Evolutionary conservation across 2,888 invertebrate genomes (phyloP).

Genomic region (Anagyrus pseudococci): DNA sequence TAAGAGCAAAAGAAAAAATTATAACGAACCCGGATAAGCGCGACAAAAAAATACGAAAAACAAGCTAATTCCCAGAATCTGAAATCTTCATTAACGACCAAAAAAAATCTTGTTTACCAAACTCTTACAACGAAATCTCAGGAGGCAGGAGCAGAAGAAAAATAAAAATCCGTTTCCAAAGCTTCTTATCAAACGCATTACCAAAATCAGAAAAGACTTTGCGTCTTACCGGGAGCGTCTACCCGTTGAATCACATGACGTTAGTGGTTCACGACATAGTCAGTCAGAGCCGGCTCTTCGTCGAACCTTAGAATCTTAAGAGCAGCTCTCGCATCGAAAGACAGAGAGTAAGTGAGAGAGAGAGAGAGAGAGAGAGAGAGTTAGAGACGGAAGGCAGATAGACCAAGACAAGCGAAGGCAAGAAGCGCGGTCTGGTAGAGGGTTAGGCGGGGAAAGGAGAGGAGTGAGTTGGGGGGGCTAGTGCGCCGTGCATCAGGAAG

Average conservation of each 20-base stretch:
- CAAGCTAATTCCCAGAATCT: too few species aligned
- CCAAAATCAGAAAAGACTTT: background rate
- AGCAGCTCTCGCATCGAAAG: background rate
- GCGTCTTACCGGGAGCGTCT: background rate
- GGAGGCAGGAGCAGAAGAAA: too few species aligned
- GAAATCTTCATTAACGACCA: too few species aligned
- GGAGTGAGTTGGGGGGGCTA: background rate
- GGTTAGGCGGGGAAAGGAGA: background rate
- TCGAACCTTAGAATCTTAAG: background rate
- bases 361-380: background rate
- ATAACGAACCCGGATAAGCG: too few species aligned
- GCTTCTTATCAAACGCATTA: background rate
- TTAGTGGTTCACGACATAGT: background rate
- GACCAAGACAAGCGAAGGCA: too few species aligned
- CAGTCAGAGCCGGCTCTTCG: background rate
- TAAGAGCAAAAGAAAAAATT: too few species aligned
- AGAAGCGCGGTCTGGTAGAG: background rate
- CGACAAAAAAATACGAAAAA: too few species aligned
- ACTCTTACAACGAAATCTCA: too few species aligned
- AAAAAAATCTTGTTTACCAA: too few species aligned
- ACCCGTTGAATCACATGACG: background rate
- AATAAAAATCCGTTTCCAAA: background rate
- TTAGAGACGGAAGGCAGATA: background rate
- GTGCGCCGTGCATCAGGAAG: constrained; percentile 36
- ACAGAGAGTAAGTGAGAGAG: background rate